phyloP scores from a whole-genome alignment of 2,797 vertebrate species.

The Hydrolagus colliei region DNA sequence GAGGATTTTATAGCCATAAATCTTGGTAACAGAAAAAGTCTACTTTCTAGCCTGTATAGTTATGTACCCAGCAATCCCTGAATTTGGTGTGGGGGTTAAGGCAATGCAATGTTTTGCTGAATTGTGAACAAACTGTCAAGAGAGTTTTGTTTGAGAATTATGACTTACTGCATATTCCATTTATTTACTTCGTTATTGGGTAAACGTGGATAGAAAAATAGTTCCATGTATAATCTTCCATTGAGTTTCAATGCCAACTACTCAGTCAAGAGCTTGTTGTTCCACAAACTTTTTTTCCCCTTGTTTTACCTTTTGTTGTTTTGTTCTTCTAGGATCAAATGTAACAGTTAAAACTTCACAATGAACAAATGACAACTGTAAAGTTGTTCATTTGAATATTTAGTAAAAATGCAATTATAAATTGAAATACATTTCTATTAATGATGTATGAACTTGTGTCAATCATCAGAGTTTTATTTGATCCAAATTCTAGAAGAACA shows the following conservation, averaged over 20 bases:
- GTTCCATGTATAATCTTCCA: not conserved
- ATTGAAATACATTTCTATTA: constrained; percentile 28
- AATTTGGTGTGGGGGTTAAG: constrained; percentile 8
- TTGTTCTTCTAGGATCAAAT: not conserved
- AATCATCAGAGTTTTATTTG: not conserved
- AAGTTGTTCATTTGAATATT: not conserved
- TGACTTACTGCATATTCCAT: constrained; percentile 11
- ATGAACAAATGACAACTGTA: not conserved
- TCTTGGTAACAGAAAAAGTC: constrained; percentile 38
- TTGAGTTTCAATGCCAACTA: not conserved
- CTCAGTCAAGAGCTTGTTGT: not conserved
- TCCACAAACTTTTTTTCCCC: not conserved
- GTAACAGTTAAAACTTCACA: not conserved
- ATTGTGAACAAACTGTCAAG: not conserved
- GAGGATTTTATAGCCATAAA: constrained; percentile 36
- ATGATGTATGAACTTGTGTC: not conserved
- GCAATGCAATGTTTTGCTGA: constrained; percentile 19
- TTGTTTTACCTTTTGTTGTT: not conserved
- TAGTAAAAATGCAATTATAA: constrained; percentile 18
- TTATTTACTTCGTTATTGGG: not conserved
- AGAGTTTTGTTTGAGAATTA: not conserved
- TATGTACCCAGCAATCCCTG: not conserved
- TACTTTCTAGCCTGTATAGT: not conserved
- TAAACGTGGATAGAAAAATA: not conserved
- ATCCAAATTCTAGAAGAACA: not conserved